Evolutionary conservation across 2,888 invertebrate genomes (phyloP).

Genomic region (Diarsia dahlii): DNA sequence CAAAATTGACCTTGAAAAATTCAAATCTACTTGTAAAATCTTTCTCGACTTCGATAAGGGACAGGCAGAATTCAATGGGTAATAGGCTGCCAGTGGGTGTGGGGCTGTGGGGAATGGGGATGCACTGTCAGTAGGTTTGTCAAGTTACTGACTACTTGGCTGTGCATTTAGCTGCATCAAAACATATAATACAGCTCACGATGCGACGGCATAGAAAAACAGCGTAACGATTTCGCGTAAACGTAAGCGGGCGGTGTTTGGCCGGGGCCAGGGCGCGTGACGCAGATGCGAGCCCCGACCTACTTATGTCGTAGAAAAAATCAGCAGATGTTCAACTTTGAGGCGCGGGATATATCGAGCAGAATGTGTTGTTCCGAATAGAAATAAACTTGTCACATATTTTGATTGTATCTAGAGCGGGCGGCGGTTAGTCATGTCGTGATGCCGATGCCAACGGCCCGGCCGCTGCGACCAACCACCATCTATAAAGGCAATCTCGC

Average conservation of each 20-base stretch:
- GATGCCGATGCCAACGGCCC: constrained; percentile 89
- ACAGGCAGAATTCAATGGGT: background rate
- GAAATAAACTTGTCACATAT: constrained; percentile 91
- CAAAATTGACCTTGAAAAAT: background rate
- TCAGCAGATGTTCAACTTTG: constrained; percentile 89
- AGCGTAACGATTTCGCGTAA: constrained; percentile 86
- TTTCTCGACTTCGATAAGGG: too few species aligned
- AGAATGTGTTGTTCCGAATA: constrained; percentile 90
- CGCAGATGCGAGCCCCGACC: constrained; percentile 90
- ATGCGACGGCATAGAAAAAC: constrained; percentile 75
- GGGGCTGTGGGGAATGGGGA: background rate
- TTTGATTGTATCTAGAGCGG: constrained; percentile 91
- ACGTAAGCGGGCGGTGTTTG: constrained; percentile 80
- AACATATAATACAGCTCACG: constrained; percentile 48
- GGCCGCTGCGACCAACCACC: constrained; percentile 79
- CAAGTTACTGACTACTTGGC: background rate
- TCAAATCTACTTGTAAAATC: background rate
- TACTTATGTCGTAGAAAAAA: constrained; percentile 90
- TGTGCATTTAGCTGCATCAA: constrained; percentile 25
- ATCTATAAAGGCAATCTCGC: constrained; percentile 88
- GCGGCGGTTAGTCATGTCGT: constrained; percentile 89
- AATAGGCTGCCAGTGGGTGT: background rate
- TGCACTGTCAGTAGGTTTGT: background rate
- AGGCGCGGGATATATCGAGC: constrained; percentile 87
- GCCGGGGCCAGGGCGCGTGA: constrained; percentile 81